phyloP scores from a whole-genome alignment of 2,113 vertebrate genomes.

The Vidua macroura region DNA sequence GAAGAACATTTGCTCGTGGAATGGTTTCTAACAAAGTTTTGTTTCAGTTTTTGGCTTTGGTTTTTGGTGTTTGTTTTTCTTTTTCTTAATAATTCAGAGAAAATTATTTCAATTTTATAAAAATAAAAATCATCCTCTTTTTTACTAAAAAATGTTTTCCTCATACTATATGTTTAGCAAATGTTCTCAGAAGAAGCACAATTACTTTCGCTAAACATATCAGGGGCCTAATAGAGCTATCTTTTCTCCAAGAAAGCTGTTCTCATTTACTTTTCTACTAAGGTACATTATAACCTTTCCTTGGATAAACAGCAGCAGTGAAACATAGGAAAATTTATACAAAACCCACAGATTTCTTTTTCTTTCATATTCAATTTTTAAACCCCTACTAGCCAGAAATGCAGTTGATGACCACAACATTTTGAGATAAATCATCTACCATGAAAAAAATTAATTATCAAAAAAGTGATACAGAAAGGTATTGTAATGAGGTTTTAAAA shows the following conservation, averaged over 20 bases:
- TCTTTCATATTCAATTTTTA: neutral
- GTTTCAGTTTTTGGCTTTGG: neutral
- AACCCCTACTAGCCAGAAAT: neutral
- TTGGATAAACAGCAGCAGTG: neutral
- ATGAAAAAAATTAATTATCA: neutral
- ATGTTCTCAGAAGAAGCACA: neutral
- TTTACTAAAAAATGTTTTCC: neutral
- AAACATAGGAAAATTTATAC: neutral
- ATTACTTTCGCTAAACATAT: neutral
- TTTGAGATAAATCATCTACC: neutral
- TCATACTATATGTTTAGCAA: rapidly evolving
- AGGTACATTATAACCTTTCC: neutral
- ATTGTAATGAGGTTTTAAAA: neutral
- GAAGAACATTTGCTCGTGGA: neutral
- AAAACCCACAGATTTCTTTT: neutral
- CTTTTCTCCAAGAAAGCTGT: neutral
- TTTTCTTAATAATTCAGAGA: neutral
- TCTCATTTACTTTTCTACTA: neutral
- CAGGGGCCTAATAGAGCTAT: neutral
- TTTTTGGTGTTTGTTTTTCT: neutral
- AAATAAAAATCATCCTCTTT: neutral
- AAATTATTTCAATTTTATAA: neutral
- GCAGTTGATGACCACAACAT: neutral
- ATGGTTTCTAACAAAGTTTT: neutral
- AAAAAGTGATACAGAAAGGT: neutral